A percentile compares a stretch with the other conserved stretches of the same genome.
These are phyloP conservation scores for Notoglanidium macrostoma DNA, from an alignment of 2,797 vertebrate species.

Conservation along the genomic window DNA sequence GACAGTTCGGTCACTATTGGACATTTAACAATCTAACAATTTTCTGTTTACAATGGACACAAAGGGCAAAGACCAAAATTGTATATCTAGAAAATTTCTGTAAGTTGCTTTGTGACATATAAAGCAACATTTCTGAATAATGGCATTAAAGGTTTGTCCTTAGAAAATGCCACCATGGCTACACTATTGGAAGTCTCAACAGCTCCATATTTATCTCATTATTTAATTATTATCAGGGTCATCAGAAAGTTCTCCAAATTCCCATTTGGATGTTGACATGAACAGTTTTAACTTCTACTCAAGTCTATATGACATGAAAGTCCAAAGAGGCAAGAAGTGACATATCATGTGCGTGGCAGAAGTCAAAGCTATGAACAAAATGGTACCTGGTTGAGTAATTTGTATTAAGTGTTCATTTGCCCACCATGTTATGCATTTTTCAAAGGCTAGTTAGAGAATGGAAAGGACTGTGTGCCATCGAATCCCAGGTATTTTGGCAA, in stretches of 20 bases:
- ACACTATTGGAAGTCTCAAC: not conserved
- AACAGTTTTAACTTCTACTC: not conserved
- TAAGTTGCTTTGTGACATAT: not conserved
- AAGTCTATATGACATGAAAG: not conserved
- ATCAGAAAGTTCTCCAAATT: not conserved
- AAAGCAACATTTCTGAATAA: not conserved
- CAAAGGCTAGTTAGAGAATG: not conserved
- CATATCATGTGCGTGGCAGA: not conserved
- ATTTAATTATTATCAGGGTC: not conserved
- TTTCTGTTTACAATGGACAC: not conserved
- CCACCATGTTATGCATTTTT: not conserved
- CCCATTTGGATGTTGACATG: not conserved
- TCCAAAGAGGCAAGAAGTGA: not conserved
- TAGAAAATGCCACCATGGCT: not conserved
- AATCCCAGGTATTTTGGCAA: not conserved
- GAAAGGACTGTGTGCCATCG: not conserved
- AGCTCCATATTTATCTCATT: not conserved
- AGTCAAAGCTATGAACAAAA: not conserved
- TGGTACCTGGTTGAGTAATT: not conserved
- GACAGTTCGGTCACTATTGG: not conserved
- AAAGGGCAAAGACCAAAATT: not conserved
- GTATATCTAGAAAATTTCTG: not conserved
- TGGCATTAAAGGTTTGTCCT: not conserved
- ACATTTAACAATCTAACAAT: not conserved
- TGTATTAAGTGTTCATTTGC: not conserved